Conservation (phyloP, 2,797 vertebrate genomes). For the Adrianichthys oophorus region DNA sequence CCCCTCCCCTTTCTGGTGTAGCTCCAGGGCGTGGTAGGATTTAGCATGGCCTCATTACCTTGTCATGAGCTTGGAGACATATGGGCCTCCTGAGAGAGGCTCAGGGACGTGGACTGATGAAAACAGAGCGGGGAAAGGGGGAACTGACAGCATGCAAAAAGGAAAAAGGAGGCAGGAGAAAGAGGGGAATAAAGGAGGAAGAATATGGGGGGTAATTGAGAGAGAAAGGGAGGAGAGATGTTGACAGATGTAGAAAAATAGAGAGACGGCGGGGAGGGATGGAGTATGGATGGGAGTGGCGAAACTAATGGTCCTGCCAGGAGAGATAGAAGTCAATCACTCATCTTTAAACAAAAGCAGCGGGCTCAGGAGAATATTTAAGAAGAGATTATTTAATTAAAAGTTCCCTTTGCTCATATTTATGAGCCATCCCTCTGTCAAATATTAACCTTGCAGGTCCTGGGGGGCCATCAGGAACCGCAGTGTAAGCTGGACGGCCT, state of each 20-base stretch:
- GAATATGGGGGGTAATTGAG: slow-evolving; percentile 59
- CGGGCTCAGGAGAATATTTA: slow-evolving; percentile 94
- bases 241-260: slow-evolving; percentile 63
- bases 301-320: slow-evolving; percentile 80
- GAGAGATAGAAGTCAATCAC: slow-evolving; percentile 88
- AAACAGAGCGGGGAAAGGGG: slow-evolving; percentile 48
- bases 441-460: slow-evolving; percentile 92
- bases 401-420: slow-evolving; percentile 96
- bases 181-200: slow-evolving; percentile 20
- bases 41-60: slow-evolving; percentile 78
- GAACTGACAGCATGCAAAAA: slow-evolving; percentile 51
- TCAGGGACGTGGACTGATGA: slow-evolving; percentile 64
- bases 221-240: slow-evolving; percentile 64
- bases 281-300: slow-evolving; percentile 59
- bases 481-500: slow-evolving; percentile 2
- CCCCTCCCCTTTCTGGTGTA: slow-evolving; percentile 65
- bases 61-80: slow-evolving; percentile 76
- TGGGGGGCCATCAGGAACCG: slow-evolving; percentile 67
- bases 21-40: slow-evolving; percentile 68
- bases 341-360: slow-evolving; percentile 99
- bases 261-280: slow-evolving; percentile 50
- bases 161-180: slow-evolving; percentile 6
- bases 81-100: slow-evolving; percentile 65
- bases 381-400: slow-evolving; percentile 99
- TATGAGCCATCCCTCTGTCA: slow-evolving; percentile 92